These are phyloP conservation scores for Dynastes hyllus DNA, from an alignment of 2,888 invertebrate genomes.

Conservation along the genomic window DNA sequence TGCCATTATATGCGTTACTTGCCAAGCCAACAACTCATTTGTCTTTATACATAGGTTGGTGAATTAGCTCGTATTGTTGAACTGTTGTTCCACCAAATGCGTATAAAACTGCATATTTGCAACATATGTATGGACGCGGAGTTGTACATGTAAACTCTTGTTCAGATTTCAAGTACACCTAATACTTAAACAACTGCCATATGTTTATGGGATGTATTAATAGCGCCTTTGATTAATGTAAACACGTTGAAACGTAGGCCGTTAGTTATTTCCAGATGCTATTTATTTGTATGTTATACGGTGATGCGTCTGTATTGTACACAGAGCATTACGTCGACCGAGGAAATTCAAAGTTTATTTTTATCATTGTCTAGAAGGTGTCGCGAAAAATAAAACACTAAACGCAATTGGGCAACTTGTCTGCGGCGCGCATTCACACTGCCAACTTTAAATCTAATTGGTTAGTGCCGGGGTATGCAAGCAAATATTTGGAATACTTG, in stretches of 20 bases:
- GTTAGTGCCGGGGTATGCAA: slow-evolving; percentile 7
- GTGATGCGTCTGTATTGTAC: slow-evolving; percentile 23
- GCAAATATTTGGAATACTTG: background rate
- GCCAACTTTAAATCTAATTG: slow-evolving; percentile 18
- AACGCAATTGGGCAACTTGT: slow-evolving; percentile 18
- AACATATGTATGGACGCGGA: no score
- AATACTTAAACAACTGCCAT: slow-evolving; percentile 29
- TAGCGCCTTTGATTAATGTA: slow-evolving; percentile 41
- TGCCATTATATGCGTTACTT: no score
- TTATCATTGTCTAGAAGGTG: slow-evolving; percentile 41
- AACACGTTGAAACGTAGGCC: slow-evolving; percentile 35
- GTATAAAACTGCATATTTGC: slow-evolving; percentile 2
- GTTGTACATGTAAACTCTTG: background rate
- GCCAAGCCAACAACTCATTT: no score
- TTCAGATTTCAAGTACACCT: slow-evolving; percentile 5
- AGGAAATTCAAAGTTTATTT: slow-evolving; percentile 34
- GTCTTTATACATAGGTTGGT: no score
- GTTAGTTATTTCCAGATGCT: slow-evolving; percentile 38
- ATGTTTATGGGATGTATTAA: slow-evolving; percentile 30
- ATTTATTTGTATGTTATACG: slow-evolving; percentile 29
- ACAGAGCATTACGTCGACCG: background rate
- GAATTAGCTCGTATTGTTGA: no score
- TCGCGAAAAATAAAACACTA: slow-evolving; percentile 37
- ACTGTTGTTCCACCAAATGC: no score
- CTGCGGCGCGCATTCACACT: background rate